These are phyloP conservation scores for Drosophila falleni DNA, from an alignment of 2,888 invertebrate species.

Conservation along the genomic window DNA sequence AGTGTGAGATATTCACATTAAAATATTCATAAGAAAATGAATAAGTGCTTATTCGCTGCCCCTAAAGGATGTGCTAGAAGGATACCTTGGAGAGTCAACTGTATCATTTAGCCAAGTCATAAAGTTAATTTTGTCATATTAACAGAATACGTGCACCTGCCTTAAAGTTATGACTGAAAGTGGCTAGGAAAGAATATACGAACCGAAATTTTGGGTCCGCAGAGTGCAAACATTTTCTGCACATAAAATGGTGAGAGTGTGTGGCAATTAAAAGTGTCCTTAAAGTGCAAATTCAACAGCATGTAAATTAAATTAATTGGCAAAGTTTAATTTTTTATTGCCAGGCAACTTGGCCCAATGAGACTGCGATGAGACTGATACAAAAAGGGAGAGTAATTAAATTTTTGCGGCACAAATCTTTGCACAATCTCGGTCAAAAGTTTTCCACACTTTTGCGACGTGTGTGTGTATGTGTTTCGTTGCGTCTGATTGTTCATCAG, in stretches of 20 bases:
- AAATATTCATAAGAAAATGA: constrained; percentile 31
- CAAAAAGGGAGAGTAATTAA: constrained; percentile 61
- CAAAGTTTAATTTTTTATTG: constrained; percentile 70
- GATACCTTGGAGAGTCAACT: constrained; percentile 9
- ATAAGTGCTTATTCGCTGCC: constrained; percentile 6
- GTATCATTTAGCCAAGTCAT: constrained; percentile 30
- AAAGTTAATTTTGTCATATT: constrained; percentile 38
- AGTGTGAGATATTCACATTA: background rate
- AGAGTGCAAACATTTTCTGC: constrained; percentile 43
- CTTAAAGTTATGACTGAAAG: constrained; percentile 7
- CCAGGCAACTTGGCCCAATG: constrained; percentile 18
- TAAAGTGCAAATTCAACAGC: constrained; percentile 47
- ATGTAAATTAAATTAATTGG: constrained; percentile 76
- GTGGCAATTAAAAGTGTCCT: constrained; percentile 22
- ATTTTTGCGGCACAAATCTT: constrained; percentile 59
- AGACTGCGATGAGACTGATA: constrained; percentile 33
- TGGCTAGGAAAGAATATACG: constrained; percentile 1
- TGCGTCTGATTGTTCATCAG: constrained; percentile 1
- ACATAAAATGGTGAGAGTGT: background rate
- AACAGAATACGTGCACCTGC: constrained; percentile 6
- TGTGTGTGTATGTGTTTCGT: constrained; percentile 4
- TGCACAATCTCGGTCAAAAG: constrained; percentile 54
- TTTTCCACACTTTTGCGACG: constrained; percentile 36
- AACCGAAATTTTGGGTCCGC: constrained; percentile 5
- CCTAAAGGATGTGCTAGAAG: background rate